Percentiles rank a stretch among this genome's conserved stretches.
Evolutionary conservation across 2,797 vertebrate genomes (phyloP).

Genomic region (Vultur gryphus): DNA sequence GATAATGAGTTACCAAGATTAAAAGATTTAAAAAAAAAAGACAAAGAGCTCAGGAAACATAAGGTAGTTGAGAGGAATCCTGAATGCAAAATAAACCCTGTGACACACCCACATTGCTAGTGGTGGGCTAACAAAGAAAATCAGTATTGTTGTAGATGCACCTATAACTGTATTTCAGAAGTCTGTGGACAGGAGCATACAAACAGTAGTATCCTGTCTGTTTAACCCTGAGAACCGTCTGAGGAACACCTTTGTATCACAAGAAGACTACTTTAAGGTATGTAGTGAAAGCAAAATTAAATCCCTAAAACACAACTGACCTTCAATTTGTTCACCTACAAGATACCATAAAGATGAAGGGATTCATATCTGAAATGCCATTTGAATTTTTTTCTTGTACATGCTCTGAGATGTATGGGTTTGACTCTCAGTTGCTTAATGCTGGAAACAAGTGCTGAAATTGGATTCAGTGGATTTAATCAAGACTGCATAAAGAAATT

Average conservation of each 20-base stretch:
- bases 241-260: constrained; percentile 67
- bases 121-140: background rate
- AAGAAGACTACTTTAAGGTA: constrained; percentile 76
- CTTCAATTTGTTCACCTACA: background rate
- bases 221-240: constrained; percentile 73
- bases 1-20: background rate
- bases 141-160: background rate
- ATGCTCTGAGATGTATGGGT: rapidly evolving
- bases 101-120: background rate
- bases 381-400: background rate
- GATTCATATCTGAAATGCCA: background rate
- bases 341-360: background rate
- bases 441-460: background rate
- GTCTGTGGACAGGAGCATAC: constrained; percentile 78
- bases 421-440: background rate
- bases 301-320: background rate
- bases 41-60: background rate
- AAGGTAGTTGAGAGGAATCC: background rate
- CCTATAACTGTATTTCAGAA: constrained; percentile 73
- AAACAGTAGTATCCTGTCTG: constrained; percentile 76
- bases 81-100: background rate
- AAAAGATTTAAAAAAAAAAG: background rate
- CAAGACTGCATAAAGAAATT: background rate
- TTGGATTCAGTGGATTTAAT: background rate
- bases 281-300: background rate